phyloP scores from a whole-genome alignment of 2,888 invertebrate species.

The Drosophila incognita region DNA sequence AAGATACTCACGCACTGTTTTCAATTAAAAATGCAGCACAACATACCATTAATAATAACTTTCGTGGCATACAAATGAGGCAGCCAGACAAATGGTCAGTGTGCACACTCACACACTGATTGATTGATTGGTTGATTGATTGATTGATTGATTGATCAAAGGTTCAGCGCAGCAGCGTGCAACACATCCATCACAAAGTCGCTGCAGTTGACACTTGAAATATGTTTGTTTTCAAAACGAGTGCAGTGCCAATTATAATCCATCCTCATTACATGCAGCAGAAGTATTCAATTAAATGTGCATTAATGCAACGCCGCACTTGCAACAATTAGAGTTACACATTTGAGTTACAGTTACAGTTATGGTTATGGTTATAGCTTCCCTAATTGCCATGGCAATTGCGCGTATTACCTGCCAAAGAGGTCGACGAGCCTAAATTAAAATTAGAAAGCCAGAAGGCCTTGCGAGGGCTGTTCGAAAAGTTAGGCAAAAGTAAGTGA shows the following conservation, averaged over 20 bases:
- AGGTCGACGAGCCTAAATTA: slow-evolving; percentile 2
- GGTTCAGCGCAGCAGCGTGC: slow-evolving; percentile 2
- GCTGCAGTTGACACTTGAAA: slow-evolving; percentile 35
- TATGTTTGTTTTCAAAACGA: slow-evolving; percentile 52
- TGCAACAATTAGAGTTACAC: neutral
- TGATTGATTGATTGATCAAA: slow-evolving; percentile 43
- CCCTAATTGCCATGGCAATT: slow-evolving; percentile 66
- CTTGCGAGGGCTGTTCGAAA: slow-evolving; percentile 24
- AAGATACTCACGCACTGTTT: slow-evolving; percentile 15
- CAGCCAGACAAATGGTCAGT: slow-evolving; percentile 46
- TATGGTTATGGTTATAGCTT: slow-evolving; percentile 41
- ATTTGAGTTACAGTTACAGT: neutral
- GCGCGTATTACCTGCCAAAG: slow-evolving; percentile 60
- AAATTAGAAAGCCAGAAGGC: slow-evolving; percentile 37
- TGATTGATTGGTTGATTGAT: slow-evolving; percentile 40
- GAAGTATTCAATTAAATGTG: slow-evolving; percentile 63
- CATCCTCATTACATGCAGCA: neutral
- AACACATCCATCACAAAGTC: slow-evolving; percentile 37
- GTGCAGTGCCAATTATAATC: slow-evolving; percentile 13
- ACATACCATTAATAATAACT: slow-evolving; percentile 55
- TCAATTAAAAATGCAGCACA: slow-evolving; percentile 64
- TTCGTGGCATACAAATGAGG: slow-evolving; percentile 42
- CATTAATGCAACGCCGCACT: slow-evolving; percentile 49
- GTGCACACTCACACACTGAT: neutral
- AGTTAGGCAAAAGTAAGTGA: neutral